A percentile compares a stretch with the other conserved stretches of the same genome.
phyloP scores from a whole-genome alignment of 2,797 vertebrate species.

The Enoplosus armatus region DNA sequence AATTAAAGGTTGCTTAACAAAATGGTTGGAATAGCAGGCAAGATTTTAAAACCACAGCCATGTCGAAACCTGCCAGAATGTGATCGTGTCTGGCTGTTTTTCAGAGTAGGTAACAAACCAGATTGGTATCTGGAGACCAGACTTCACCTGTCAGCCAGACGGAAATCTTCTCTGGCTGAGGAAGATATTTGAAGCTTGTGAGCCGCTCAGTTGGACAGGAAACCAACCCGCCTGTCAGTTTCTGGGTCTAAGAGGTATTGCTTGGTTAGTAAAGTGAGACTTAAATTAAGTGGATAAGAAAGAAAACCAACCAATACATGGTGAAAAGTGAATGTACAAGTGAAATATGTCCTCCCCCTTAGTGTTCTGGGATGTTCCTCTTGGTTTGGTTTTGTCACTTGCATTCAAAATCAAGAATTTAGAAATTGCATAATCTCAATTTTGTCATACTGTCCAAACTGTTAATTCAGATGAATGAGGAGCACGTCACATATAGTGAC shows the following conservation, averaged over 20 bases:
- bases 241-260: background rate
- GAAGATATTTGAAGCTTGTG: slow-evolving; percentile 15
- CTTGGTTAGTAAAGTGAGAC: background rate
- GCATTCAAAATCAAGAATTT: background rate
- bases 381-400: background rate
- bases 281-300: background rate
- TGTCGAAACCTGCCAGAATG: slow-evolving; percentile 35
- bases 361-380: too few relatives aligned
- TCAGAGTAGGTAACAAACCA: slow-evolving; percentile 34
- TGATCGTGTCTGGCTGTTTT: slow-evolving; percentile 15
- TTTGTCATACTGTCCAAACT: too few relatives aligned
- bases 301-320: background rate
- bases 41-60: slow-evolving; percentile 25
- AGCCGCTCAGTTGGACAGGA: slow-evolving; percentile 29
- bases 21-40: slow-evolving; percentile 31
- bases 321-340: background rate
- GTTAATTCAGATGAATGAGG: too few relatives aligned
- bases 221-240: background rate
- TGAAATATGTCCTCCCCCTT: background rate
- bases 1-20: slow-evolving; percentile 33
- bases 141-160: slow-evolving; percentile 25
- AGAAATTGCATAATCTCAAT: too few relatives aligned
- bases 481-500: too few relatives aligned
- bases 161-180: slow-evolving; percentile 7
- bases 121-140: slow-evolving; percentile 40